Evolutionary conservation across 2,888 invertebrate genomes (phyloP), one percentile per base, ranked within the genome.

Genomic region (Leptura quadrifasciata): DNA sequence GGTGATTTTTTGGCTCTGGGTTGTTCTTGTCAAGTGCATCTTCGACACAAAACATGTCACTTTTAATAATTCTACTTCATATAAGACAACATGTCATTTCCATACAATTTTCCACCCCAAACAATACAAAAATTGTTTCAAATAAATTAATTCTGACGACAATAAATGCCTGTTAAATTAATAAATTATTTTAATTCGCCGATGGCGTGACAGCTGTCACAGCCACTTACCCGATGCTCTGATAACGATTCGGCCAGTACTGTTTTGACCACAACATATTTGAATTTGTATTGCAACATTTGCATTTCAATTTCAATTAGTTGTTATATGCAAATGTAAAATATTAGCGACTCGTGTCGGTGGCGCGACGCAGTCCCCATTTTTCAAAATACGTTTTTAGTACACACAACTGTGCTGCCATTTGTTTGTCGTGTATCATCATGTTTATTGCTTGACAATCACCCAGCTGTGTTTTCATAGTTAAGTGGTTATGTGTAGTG

Each of bases 241-340:
- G 64, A 52, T 65, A 65, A 21, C 65, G 20, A 35, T 39, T 57
- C 27, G 20, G 69, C 10, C 15, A 15, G n/a, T 57, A 31, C 31
- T 24, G 57, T 69, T 67, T 55, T 57, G 69, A 69, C 69, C 69
- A 69, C 57, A 69, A 69, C 57, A 69, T 69, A 69, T 69, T 57
- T 21, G 21, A 69, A 57, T 57, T 24, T n/a, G 69, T 55, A 57
- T 31, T 18, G 69, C 17, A 69, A 69, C 67, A 70, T 75, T 72
- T 72, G 76, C 71, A 65, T 75, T 76, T 68, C 72, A 63, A 65
- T 68, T 71, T 72, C 60, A 57, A 63, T 75, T 71, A 63, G 68
- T 72, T 76, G 71, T 76, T 60, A 31, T 61, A 35, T 65, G 20
- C 60, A 72, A 71, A 65, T 72, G 65, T 54, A 39, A 54, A 70